Base-by-base conservation (phyloP, 1,140 invertebrate genomes). In the Drosophila lini region DNA sequence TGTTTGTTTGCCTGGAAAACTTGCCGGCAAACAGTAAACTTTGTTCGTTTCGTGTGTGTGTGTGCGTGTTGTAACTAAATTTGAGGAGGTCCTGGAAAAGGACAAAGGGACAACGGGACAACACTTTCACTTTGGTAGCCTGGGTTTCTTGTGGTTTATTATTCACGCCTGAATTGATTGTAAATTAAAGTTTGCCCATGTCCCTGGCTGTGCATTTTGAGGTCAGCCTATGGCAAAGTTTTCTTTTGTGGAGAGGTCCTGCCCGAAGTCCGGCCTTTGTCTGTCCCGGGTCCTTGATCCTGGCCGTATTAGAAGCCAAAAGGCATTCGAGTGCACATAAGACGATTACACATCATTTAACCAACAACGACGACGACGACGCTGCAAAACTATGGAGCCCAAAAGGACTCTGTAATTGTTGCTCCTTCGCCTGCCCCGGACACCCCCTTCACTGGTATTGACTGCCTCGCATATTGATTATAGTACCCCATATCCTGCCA, bases 291-390 rank as follows among this genome's bases (percentile, higher is more conserved):
- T 53, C 34, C 41, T 32, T 61, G 45, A 19, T 47, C 32, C 40
- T 34, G 40, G 70, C 80, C 81, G 77, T 91, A 91, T 91, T 91
- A 91, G 84, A 91, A 86, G 89, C 81, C 85, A 90, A 90, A 85
- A 90, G 90, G 90, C 90, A 91, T 91, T 91, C 86, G 80, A 91
- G 90, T 89, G 90, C 81, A 90, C 86, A 91, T 91, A 91, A 91
- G 90, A 91, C 90, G 90, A 91, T 91, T 91, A 91, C 90, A 91
- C 90, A 91, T 91, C 90, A 91, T 91, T 91, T 91, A 91, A 91
- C 90, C 85, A 85, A 55, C 52, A 36, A 55, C 52, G 32, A 53
- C 28, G 28, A 53, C 28, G 28, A 82, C 83, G 84, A 44, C 77
- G 75, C 74, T 89, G 84, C 80, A 83, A 84, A 88, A 88, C 84